These are phyloP conservation scores for Ochotona curzoniae DNA, from an alignment of 2,113 vertebrate genomes.

Conservation along the genomic window DNA sequence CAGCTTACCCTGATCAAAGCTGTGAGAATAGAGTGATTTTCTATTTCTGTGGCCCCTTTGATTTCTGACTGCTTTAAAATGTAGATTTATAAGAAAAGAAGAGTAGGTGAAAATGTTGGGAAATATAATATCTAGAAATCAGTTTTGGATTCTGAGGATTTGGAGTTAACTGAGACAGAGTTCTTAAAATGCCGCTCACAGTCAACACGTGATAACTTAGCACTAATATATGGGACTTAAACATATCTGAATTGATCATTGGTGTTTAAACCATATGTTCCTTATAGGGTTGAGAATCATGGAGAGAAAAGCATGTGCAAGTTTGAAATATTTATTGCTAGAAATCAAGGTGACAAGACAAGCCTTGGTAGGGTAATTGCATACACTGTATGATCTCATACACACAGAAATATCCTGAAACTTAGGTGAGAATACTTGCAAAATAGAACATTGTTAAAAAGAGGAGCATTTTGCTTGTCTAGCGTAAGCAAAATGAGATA, in stretches of 20 bases:
- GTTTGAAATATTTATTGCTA: slow-evolving; percentile 52
- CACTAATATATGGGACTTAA: not conserved
- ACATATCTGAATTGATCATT: slow-evolving; percentile 4
- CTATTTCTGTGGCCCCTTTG: not conserved
- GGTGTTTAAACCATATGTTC: slow-evolving; percentile 12
- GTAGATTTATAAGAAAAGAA: not conserved
- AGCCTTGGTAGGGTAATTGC: slow-evolving; percentile 9
- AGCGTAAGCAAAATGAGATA: not conserved
- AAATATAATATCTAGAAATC: not conserved
- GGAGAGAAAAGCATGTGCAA: slow-evolving; percentile 43
- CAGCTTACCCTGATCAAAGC: slow-evolving; percentile 43
- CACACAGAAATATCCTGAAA: not conserved
- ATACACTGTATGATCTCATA: not conserved
- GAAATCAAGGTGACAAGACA: slow-evolving; percentile 27
- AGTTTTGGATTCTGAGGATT: slow-evolving; percentile 10
- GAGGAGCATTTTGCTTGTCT: not conserved
- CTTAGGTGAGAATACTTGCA: not conserved
- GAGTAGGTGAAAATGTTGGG: not conserved
- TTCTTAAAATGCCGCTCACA: slow-evolving; percentile 1
- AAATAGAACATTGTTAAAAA: slow-evolving; percentile 43
- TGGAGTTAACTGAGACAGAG: not conserved
- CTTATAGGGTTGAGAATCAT: not conserved
- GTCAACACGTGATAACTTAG: not conserved
- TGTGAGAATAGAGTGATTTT: slow-evolving; percentile 41
- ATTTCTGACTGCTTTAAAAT: not conserved